These are phyloP conservation scores for Panthera tigris DNA, from an alignment of 2,113 vertebrate genomes.

Conservation along the genomic window DNA sequence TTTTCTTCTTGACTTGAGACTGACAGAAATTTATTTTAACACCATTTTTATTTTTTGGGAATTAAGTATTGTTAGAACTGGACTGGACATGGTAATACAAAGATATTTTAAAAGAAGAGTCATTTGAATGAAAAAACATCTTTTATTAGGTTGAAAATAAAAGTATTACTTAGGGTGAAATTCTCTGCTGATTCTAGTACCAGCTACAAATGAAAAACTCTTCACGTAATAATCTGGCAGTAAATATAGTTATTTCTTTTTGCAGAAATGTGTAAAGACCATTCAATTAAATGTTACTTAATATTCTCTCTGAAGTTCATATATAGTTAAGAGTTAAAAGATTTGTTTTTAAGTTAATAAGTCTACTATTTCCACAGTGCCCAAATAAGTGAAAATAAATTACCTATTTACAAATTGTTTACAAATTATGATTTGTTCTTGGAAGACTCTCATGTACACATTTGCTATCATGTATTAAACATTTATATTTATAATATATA, in stretches of 20 bases:
- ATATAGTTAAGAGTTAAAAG: conserved; percentile 38
- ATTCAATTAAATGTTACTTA: conserved; percentile 33
- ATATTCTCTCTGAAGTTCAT: conserved; percentile 42
- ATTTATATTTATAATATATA: background rate
- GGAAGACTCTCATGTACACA: conserved; percentile 39
- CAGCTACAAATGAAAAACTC: conserved; percentile 22
- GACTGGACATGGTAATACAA: background rate
- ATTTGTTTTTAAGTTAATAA: conserved; percentile 34
- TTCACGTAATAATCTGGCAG: conserved; percentile 19
- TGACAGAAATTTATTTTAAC: conserved; percentile 41
- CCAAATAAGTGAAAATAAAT: conserved; percentile 45
- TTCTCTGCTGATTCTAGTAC: conserved; percentile 12
- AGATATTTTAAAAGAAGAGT: conserved; percentile 18
- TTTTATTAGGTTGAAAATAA: conserved; percentile 42
- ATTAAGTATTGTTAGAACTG: background rate
- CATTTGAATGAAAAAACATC: conserved; percentile 48
- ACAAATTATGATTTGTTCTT: background rate
- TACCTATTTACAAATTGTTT: background rate
- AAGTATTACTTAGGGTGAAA: background rate
- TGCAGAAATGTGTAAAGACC: conserved; percentile 1
- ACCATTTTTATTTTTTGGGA: conserved; percentile 44
- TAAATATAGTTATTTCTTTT: background rate
- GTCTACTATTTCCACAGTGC: background rate
- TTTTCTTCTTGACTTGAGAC: conserved; percentile 36
- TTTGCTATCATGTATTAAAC: background rate